phyloP scores from a whole-genome alignment of 1,140 invertebrate genomes.

The Zaprionus tsacasi region DNA sequence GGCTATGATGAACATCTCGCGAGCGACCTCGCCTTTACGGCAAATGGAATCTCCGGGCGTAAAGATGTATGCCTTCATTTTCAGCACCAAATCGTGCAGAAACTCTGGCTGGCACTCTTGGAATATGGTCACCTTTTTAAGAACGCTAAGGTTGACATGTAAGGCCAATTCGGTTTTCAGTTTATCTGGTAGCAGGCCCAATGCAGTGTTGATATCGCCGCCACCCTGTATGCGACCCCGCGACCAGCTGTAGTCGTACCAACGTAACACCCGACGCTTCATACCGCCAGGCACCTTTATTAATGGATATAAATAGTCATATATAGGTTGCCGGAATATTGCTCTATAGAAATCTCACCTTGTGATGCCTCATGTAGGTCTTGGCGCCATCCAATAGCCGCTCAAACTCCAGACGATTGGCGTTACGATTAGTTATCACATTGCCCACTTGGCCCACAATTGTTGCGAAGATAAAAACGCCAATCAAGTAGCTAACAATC shows the following conservation, averaged over 20 bases:
- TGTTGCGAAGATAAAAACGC: conserved; percentile 99
- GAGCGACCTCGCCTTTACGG: conserved; percentile 94
- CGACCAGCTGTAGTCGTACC: conserved; percentile 99
- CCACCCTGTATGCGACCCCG: conserved; percentile 97
- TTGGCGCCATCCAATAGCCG: conserved; percentile 97
- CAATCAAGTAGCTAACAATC: conserved; percentile 98
- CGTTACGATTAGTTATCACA: conserved; percentile 98
- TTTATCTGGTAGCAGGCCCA: conserved; percentile 97
- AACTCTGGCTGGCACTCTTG: conserved; percentile 99
- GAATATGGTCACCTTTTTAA: conserved; percentile 93
- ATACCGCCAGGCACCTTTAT: conserved; percentile 94
- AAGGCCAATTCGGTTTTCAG: conserved; percentile 97
- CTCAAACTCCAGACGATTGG: conserved; percentile 98
- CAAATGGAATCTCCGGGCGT: conserved; percentile 98
- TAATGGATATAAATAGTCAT: not conserved
- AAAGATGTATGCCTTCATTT: conserved; percentile 99
- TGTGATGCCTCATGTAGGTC: conserved; percentile 98
- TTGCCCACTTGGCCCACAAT: conserved; percentile 99
- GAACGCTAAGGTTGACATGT: conserved; percentile 96
- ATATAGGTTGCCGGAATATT: not conserved
- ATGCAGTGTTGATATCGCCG: conserved; percentile 96
- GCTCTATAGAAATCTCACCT: conserved; percentile 85
- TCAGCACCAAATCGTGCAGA: conserved; percentile 97
- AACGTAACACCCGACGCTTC: conserved; percentile 96
- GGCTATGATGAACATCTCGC: conserved; percentile 99